phyloP scores from a whole-genome alignment of 92 coral and sea anemone species.

The Porites cylindrica region DNA sequence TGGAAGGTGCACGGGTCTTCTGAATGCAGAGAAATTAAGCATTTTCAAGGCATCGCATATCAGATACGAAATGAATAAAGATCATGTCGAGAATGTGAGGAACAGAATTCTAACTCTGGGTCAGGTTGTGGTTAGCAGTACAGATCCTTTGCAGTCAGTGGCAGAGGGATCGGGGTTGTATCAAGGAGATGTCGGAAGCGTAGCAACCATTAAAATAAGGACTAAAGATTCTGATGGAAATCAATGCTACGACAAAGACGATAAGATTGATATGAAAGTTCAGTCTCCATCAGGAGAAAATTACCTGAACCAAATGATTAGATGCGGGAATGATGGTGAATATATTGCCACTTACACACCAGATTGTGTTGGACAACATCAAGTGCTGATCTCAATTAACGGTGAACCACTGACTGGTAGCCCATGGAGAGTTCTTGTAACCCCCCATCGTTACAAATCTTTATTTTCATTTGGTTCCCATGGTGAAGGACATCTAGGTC shows the following conservation, averaged over 20 bases:
- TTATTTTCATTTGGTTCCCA: not conserved
- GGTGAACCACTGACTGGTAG: slow-evolving; percentile 44
- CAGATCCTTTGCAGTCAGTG: too few relatives aligned
- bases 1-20: slow-evolving; percentile 1
- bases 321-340: not conserved
- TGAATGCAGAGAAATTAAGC: not conserved
- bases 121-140: too few relatives aligned
- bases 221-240: slow-evolving; percentile 54
- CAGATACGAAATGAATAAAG: not conserved
- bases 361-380: slow-evolving; percentile 2
- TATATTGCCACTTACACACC: too few relatives aligned
- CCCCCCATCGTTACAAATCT: not conserved
- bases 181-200: slow-evolving; percentile 32
- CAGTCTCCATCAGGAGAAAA: slow-evolving; percentile 18
- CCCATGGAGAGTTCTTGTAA: slow-evolving; percentile 50
- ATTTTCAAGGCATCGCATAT: not conserved
- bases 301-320: slow-evolving; percentile 11
- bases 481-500: not conserved
- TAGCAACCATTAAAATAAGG: slow-evolving; percentile 38
- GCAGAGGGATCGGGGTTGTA: too few relatives aligned
- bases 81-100: not conserved
- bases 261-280: slow-evolving; percentile 47
- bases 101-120: not conserved
- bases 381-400: slow-evolving; percentile 29
- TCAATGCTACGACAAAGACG: slow-evolving; percentile 61